Evolutionary conservation across 53 echinoderm and acorn worm genomes (phyloP).

Genomic region (Arbacia lixula): DNA sequence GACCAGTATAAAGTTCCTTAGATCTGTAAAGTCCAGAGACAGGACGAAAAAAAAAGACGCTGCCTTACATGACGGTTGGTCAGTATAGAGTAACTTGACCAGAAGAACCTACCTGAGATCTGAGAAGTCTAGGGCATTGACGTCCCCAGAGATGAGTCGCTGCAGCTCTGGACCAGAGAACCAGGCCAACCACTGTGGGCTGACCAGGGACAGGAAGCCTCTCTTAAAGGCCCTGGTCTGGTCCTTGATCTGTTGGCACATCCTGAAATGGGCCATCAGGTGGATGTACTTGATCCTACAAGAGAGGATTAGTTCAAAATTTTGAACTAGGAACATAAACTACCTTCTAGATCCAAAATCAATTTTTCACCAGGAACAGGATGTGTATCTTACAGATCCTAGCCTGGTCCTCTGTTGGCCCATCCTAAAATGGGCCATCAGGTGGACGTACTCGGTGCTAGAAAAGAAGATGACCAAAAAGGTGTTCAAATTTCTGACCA

Average conservation of each 20-base stretch:
- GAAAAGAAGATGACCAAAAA: too few species aligned
- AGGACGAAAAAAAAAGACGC: too few species aligned
- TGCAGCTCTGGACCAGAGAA: conserved; percentile 97
- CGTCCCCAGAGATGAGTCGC: conserved; percentile 95
- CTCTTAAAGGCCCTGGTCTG: conserved; percentile 96
- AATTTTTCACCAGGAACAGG: conserved; percentile 82
- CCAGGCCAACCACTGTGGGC: conserved; percentile 95
- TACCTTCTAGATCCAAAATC: too few species aligned
- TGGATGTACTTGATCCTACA: conserved; percentile 95
- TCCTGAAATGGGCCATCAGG: conserved; percentile 96
- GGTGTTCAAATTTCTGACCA: too few species aligned
- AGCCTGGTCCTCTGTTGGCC: conserved; percentile 84
- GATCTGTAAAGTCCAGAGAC: too few species aligned
- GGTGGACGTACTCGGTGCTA: conserved; percentile 87
- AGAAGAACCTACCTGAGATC: conserved; percentile 75
- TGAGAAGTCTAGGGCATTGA: conserved; percentile 68
- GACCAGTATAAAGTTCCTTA: too few species aligned
- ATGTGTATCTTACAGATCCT: conserved; percentile 85
- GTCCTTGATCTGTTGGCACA: conserved; percentile 91
- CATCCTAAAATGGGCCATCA: conserved; percentile 93
- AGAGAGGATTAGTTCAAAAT: too few species aligned
- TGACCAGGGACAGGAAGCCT: conserved; percentile 94
- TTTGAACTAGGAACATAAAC: too few species aligned
- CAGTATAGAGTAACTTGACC: background rate
- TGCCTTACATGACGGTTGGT: too few species aligned